Evolutionary conservation across 2,797 vertebrate genomes (phyloP), one percentile per base, ranked within the genome.

Genomic region (Argya squamiceps): DNA sequence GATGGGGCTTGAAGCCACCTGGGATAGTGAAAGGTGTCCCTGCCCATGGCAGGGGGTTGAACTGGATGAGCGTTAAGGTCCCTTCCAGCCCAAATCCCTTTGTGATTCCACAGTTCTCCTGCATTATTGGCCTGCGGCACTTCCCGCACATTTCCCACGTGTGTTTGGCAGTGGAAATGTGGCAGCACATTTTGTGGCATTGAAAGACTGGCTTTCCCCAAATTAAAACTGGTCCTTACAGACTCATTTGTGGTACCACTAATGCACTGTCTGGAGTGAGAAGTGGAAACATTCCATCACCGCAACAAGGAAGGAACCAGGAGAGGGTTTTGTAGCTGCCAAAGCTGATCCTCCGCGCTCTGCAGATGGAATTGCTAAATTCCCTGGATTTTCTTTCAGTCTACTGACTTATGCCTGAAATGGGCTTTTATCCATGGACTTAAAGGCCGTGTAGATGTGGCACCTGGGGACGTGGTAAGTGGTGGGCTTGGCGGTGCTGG

Each of bases 91-190:
- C 27, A 27, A 59, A 50, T 8, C n/a, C 23, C 17, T 50, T 17
- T 23, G 37, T 10, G 62, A 84, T 59, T 50, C 82, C 32, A 6
- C 1, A 3, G 27, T 12, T 58, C 60, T 56, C 50, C 43, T 17
- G 26, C 30, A 11, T 17, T 52, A 10, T 3, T 52, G 30, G n/a
- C 43, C 44, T 58, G 8, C 3, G 32, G 63, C 36, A 11, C 32
- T 32, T 50, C n/a, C 27, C 6, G 10, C 1, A 0, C 56, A 2
- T 73, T 65, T 46, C 22, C 0, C 76, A 29, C 18, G 6, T 9
- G 39, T 12, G 7, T n/a, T 43, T 78, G 73, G 81, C 73, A 27
- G 69, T 4, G 59, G n/a, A 50, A 79, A 74, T 14, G 80, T 34
- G 60, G 26, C 9, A 5, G 47, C 12, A 9, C 11, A 0, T 55